A percentile compares a stretch with the other conserved stretches of the same genome.
Conservation (phyloP, 2,888 invertebrate genomes). For the Caenorhabditis sp. region DNA sequence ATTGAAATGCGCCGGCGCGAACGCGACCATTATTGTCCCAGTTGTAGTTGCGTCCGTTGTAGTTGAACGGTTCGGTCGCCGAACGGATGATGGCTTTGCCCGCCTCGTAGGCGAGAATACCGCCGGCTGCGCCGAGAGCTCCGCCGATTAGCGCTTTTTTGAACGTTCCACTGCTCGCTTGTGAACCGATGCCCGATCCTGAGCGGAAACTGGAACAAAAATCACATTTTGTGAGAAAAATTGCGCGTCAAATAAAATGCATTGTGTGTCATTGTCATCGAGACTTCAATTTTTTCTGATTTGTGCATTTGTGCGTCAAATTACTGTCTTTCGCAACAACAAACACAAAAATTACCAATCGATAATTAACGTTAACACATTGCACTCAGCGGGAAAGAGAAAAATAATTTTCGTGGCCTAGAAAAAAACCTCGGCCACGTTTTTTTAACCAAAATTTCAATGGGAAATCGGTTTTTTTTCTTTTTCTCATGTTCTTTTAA, state of each 20-base stretch:
- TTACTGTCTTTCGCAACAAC: too few species aligned
- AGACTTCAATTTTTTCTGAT: neutral
- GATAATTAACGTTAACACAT: too few species aligned
- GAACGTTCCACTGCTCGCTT: conserved; percentile 49
- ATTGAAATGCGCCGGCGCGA: conserved; percentile 41
- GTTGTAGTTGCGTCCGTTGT: conserved; percentile 61
- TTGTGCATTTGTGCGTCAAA: too few species aligned
- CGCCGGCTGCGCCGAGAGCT: conserved; percentile 65
- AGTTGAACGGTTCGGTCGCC: conserved; percentile 54
- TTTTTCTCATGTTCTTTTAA: too few species aligned
- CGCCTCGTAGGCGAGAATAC: conserved; percentile 49
- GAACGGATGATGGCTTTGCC: conserved; percentile 65
- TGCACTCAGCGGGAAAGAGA: too few species aligned
- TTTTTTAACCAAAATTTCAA: too few species aligned
- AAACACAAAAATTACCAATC: too few species aligned
- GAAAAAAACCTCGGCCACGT: too few species aligned
- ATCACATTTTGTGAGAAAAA: neutral
- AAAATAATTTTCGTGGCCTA: too few species aligned
- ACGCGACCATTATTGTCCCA: conserved; percentile 54
- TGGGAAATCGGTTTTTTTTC: too few species aligned
- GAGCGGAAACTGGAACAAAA: conserved; percentile 27
- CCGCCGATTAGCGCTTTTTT: conserved; percentile 66
- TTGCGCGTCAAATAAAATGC: neutral
- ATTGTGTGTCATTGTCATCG: too few species aligned
- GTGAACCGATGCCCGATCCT: conserved; percentile 34